Percentiles rank a stretch among this genome's conserved stretches.
phyloP scores from a whole-genome alignment of 1,140 invertebrate species.

The Elymnias hypermnestra region DNA sequence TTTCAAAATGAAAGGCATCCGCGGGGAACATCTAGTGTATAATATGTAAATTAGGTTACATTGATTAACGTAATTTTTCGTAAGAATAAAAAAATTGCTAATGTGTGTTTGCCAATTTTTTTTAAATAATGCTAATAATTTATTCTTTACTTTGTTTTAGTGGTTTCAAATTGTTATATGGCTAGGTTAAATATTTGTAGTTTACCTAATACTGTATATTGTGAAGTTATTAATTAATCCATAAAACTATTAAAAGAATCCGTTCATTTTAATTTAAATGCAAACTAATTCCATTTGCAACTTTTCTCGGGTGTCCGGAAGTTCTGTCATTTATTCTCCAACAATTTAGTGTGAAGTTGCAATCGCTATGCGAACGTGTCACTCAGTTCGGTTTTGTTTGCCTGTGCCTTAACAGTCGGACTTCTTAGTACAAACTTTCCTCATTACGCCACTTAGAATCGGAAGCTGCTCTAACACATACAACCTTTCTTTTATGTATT shows the following conservation, averaged over 20 bases:
- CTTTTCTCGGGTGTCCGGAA: slow-evolving; percentile 18
- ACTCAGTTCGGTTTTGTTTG: slow-evolving; percentile 36
- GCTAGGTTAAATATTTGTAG: no score
- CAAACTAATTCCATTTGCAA: slow-evolving; percentile 27
- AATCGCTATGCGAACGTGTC: slow-evolving; percentile 27
- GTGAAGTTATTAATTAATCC: not conserved
- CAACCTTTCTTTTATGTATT: not conserved
- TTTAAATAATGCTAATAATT: no score
- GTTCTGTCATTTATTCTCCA: slow-evolving; percentile 29
- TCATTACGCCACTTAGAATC: slow-evolving; percentile 47
- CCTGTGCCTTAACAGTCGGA: slow-evolving; percentile 15
- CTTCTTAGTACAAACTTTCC: slow-evolving; percentile 46
- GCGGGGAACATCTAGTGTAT: no score
- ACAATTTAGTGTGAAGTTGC: slow-evolving; percentile 16
- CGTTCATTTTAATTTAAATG: slow-evolving; percentile 7
- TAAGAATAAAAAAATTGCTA: no score
- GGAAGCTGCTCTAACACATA: slow-evolving; percentile 33
- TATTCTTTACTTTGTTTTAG: no score
- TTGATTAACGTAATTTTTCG: no score
- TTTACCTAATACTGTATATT: no score
- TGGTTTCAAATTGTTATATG: no score
- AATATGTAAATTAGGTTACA: no score
- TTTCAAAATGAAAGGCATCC: no score
- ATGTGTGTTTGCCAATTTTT: no score
- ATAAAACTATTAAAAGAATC: slow-evolving; percentile 2